Evolutionary conservation across 2,888 invertebrate species (phyloP), one percentile per base, ranked within the genome.

Genomic region (Tetragonula carbonaria): DNA sequence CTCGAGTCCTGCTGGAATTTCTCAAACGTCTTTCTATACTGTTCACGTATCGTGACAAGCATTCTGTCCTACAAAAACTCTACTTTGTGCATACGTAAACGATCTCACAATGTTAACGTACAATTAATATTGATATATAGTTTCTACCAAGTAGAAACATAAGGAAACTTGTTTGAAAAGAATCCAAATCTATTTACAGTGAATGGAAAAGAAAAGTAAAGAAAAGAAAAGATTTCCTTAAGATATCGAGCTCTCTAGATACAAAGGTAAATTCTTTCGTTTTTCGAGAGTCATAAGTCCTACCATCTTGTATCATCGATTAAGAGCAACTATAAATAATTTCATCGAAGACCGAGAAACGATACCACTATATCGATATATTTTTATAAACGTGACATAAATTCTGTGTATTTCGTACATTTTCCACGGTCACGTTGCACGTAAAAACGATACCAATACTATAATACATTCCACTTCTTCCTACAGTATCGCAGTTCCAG

Each of bases 261-360:
- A 59, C 57, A n/a, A 59, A 59, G n/a, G n/a, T 57, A 57, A 59
- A 59, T 59, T n/a, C 14, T 59, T n/a, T n/a, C 57, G 57, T 23
- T n/a, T 28, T 23, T 23, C 23, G 57, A n/a, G 14, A 57, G n/a
- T n/a, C n/a, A n/a, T 14, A 21, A 57, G 4, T 4, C 2, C 23
- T 59, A 59, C 23, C 57, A 59, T 2, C n/a, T 14, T 59, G 57
- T 5, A 59, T 59, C 23, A 59, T 59, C 14, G 57, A n/a, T n/a
- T 59, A 59, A 59, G 57, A 14, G 13, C 14, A 5, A 59, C 13
- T 23, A 14, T n/a, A 59, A 59, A 59, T 59, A 59, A 4, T 59
- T n/a, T 1, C 57, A n/a, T 59, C 14, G n/a, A 59, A 59, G 8
- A n/a, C 2, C 5, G 14, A 57, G n/a, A 57, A n/a, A 2, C 2